A percentile compares a stretch with the other conserved stretches of the same genome.
Conservation (phyloP, 2,797 vertebrate genomes). For the Corythornis leucogaster region DNA sequence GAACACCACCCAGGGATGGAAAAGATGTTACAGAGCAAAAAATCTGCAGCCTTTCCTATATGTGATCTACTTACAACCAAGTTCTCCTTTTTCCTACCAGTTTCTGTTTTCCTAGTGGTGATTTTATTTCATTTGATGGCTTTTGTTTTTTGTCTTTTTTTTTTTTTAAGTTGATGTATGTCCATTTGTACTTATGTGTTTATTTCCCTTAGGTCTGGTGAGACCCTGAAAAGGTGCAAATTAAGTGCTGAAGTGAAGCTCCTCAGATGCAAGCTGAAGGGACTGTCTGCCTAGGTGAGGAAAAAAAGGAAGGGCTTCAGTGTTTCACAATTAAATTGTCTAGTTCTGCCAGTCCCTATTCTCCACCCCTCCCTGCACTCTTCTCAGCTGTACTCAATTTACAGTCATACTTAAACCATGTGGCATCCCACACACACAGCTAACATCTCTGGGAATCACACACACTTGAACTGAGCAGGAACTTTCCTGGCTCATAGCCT, state of each 20-base stretch:
- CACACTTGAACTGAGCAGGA: not conserved
- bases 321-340: not conserved
- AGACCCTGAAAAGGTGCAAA: not conserved
- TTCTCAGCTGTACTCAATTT: not conserved
- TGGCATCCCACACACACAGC: not conserved
- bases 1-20: not conserved
- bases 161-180: not conserved
- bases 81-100: not conserved
- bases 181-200: not conserved
- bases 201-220: not conserved
- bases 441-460: not conserved
- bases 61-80: not conserved
- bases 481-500: not conserved
- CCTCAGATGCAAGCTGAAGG: not conserved
- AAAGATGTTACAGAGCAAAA: not conserved
- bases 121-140: not conserved
- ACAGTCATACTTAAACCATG: fast-evolving
- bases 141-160: not conserved
- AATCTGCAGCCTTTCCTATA: not conserved
- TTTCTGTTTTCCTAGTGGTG: not conserved
- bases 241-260: not conserved
- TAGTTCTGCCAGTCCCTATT: not conserved
- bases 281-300: not conserved
- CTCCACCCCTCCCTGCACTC: not conserved
- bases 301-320: not conserved